Percentiles rank a stretch among this genome's conserved stretches.
phyloP scores from a whole-genome alignment of 1,140 invertebrate species.

The Drosophila pseudoobscura region DNA sequence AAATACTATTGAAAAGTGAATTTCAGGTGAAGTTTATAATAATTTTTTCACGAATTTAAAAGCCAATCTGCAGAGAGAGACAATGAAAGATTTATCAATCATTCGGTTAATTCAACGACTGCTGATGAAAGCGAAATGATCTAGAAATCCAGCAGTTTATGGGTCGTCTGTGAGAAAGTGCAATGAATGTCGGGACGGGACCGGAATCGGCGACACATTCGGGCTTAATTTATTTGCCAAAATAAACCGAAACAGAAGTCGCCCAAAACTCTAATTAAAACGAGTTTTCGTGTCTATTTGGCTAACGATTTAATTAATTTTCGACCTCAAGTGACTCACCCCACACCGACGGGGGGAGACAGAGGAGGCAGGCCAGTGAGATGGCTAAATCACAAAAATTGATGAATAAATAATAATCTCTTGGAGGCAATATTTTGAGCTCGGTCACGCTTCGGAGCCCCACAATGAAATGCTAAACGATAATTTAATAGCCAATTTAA shows the following conservation, averaged over 20 bases:
- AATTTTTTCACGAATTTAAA: slow-evolving; percentile 36
- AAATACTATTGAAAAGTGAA: slow-evolving; percentile 7
- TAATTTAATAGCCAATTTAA: slow-evolving; percentile 76
- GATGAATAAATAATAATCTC: slow-evolving; percentile 51
- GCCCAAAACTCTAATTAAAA: slow-evolving; percentile 40
- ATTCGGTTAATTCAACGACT: slow-evolving; percentile 20
- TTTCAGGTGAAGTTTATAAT: slow-evolving; percentile 16
- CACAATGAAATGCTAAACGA: slow-evolving; percentile 54
- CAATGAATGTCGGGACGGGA: slow-evolving; percentile 38
- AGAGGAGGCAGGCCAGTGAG: neutral
- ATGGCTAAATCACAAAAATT: slow-evolving; percentile 15
- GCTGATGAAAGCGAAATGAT: slow-evolving; percentile 19
- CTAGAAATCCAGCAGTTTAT: slow-evolving; percentile 12
- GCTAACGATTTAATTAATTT: slow-evolving; percentile 15
- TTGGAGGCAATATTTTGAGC: slow-evolving; percentile 37
- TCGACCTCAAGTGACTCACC: slow-evolving; percentile 35
- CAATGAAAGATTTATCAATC: slow-evolving; percentile 10
- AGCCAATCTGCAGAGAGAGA: slow-evolving; percentile 3
- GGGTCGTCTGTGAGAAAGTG: slow-evolving; percentile 51
- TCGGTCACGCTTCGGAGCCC: slow-evolving; percentile 52
- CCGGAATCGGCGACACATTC: slow-evolving; percentile 3
- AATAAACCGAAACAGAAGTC: slow-evolving; percentile 23
- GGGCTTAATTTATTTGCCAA: slow-evolving; percentile 43
- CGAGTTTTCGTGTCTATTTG: slow-evolving; percentile 39
- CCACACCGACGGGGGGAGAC: neutral